Evolutionary conservation across 1,140 invertebrate species (phyloP).

Genomic region (Papilio machaon): DNA sequence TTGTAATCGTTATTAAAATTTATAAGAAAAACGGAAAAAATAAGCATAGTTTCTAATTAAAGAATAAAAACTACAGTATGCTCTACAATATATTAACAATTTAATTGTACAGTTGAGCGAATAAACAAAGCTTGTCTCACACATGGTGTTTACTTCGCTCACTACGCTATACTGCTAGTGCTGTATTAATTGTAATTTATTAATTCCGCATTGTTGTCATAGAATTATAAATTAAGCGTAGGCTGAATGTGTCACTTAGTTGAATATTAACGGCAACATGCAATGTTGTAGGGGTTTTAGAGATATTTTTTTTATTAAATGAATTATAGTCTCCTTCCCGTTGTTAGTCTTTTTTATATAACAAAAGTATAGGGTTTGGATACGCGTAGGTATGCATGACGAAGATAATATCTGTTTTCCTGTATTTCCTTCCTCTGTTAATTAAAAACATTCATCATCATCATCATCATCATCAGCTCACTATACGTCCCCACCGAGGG

Average conservation of each 20-base stretch:
- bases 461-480: too few species aligned
- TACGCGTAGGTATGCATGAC: too few species aligned
- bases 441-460: too few species aligned
- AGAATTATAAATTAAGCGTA: not conserved
- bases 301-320: too few species aligned
- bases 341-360: too few species aligned
- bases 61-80: not conserved
- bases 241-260: not conserved
- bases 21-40: not conserved
- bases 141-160: not conserved
- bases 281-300: too few species aligned
- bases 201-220: not conserved
- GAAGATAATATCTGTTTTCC: too few species aligned
- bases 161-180: not conserved
- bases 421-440: too few species aligned
- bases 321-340: too few species aligned
- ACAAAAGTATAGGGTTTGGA: too few species aligned
- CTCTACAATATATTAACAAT: not conserved
- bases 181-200: not conserved
- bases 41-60: not conserved
- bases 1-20: not conserved
- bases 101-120: not conserved
- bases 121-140: not conserved
- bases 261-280: too few species aligned
- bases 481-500: too few species aligned